A percentile compares a stretch with the other conserved stretches of the same genome.
phyloP scores from a whole-genome alignment of 1,140 invertebrate genomes.

The Hylaeus volcanicus region DNA sequence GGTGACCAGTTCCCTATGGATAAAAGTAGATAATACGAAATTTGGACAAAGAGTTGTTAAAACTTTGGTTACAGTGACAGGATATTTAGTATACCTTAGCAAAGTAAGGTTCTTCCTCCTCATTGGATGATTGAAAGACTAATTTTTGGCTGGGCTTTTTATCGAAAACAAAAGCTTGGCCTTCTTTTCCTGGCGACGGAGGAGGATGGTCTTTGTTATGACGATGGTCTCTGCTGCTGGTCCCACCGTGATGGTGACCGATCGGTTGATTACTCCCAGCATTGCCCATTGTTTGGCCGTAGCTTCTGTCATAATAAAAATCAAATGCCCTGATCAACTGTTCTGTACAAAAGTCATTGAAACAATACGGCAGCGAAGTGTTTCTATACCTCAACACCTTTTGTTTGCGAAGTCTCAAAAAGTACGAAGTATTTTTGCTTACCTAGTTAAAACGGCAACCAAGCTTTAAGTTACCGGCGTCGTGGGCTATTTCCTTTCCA shows the following conservation, averaged over 20 bases:
- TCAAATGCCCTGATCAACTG: background rate
- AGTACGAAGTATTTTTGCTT: background rate
- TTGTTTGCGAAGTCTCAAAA: constrained; percentile 12
- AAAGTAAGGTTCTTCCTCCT: constrained; percentile 91
- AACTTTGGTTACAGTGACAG: background rate
- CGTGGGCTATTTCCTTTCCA: background rate
- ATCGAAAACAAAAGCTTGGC: constrained; percentile 92
- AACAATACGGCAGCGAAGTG: background rate
- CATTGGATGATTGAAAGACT: constrained; percentile 85
- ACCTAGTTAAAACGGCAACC: background rate
- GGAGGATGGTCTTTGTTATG: constrained; percentile 80
- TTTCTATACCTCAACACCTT: background rate
- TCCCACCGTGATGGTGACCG: constrained; percentile 84
- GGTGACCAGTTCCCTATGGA: constrained; percentile 21
- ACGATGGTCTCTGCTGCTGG: constrained; percentile 78
- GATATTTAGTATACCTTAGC: constrained; percentile 81
- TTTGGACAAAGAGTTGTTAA: background rate
- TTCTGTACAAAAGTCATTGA: background rate
- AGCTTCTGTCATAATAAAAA: background rate
- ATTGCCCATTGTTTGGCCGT: constrained; percentile 85
- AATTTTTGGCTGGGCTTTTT: constrained; percentile 87
- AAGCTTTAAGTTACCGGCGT: background rate
- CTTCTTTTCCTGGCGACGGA: constrained; percentile 87
- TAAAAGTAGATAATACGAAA: constrained; percentile 7
- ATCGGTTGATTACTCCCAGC: constrained; percentile 85